Conservation (phyloP, 2,113 vertebrate genomes). For the Morone chrysops region DNA sequence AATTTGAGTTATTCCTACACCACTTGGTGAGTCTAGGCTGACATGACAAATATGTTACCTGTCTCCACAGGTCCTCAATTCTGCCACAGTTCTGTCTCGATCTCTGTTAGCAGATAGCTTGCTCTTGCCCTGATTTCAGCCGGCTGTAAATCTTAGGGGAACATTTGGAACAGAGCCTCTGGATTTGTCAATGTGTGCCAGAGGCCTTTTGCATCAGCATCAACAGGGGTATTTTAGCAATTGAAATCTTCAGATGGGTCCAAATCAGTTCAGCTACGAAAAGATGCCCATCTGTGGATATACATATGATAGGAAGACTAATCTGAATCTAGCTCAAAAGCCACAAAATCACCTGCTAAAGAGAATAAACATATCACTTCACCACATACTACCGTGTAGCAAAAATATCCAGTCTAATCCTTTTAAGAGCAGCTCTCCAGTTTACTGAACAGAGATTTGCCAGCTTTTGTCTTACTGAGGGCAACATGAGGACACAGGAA, state of each 20-base stretch:
- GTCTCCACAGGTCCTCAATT: background rate
- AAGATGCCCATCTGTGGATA: constrained; percentile 13
- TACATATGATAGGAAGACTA: background rate
- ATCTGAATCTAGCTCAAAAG: background rate
- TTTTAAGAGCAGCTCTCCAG: background rate
- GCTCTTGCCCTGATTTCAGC: background rate
- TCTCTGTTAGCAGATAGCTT: background rate
- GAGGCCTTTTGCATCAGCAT: background rate
- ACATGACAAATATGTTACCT: background rate
- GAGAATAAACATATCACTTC: constrained; percentile 11
- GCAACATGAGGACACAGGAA: constrained; percentile 12
- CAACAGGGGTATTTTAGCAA: constrained; percentile 16
- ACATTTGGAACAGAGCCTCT: constrained; percentile 4
- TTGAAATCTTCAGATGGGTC: background rate
- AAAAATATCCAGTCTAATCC: constrained; percentile 10
- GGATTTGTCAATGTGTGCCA: constrained; percentile 24
- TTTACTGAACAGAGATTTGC: background rate
- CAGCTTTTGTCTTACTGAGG: background rate
- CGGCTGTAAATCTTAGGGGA: background rate
- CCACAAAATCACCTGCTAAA: background rate
- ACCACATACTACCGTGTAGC: background rate
- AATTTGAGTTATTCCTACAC: too few species aligned
- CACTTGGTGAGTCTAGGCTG: too few species aligned
- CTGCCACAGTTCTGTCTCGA: background rate
- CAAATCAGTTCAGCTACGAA: constrained; percentile 7